phyloP scores from a whole-genome alignment of 2,888 invertebrate genomes.

The Tenthredo notha region DNA sequence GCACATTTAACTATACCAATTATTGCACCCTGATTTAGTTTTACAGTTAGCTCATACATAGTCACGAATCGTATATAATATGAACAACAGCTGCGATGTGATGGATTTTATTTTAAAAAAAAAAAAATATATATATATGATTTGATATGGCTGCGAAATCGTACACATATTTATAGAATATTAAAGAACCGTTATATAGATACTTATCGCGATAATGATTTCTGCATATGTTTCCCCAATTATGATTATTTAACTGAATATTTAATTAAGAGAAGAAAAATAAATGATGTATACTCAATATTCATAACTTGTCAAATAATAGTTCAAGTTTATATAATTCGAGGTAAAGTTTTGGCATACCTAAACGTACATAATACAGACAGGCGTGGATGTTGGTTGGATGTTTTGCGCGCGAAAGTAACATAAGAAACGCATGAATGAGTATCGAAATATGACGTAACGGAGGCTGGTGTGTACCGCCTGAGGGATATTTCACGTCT shows the following conservation, averaged over 20 bases:
- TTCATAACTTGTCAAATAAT: background rate
- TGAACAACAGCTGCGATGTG: background rate
- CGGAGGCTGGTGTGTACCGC: conserved; percentile 10
- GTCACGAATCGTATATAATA: background rate
- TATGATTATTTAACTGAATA: background rate
- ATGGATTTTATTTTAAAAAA: background rate
- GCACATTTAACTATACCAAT: background rate
- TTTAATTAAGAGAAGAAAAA: background rate
- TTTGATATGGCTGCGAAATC: background rate
- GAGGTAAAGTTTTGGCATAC: background rate
- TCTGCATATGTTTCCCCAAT: background rate
- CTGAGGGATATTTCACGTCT: background rate
- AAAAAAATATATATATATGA: too few species aligned
- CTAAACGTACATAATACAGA: background rate
- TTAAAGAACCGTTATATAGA: background rate
- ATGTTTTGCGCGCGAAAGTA: conserved; percentile 31
- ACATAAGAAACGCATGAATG: conserved; percentile 23
- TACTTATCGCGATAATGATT: background rate
- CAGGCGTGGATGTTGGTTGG: background rate
- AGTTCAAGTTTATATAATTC: background rate
- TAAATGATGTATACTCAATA: background rate
- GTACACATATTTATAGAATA: background rate
- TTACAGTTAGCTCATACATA: background rate
- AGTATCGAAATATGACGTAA: conserved; percentile 41
- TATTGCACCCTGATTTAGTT: background rate